Conservation (phyloP, 2,888 invertebrate species). For the Strigamia transsilvanica region DNA sequence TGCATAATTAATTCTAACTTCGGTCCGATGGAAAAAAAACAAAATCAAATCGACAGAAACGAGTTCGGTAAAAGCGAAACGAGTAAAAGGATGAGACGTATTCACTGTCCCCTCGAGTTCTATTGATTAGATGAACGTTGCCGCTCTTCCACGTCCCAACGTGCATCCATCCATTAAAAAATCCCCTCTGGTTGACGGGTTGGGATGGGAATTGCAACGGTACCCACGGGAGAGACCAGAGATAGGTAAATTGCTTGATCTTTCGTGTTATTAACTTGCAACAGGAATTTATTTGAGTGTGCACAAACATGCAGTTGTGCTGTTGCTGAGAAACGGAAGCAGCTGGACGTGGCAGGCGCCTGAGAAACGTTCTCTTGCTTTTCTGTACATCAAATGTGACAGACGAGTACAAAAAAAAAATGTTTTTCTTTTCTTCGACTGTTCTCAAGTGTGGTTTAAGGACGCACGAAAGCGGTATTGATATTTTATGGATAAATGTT, state of each 20-base stretch:
- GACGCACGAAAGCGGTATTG: background rate
- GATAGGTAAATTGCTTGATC: constrained; percentile 12
- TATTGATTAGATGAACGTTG: constrained; percentile 23
- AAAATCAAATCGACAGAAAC: background rate
- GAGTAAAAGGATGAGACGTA: background rate
- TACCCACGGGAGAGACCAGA: background rate
- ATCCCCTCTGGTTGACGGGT: constrained; percentile 13
- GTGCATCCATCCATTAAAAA: constrained; percentile 34
- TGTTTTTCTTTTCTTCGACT: background rate
- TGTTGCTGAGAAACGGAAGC: constrained; percentile 1
- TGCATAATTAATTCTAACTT: constrained; percentile 28
- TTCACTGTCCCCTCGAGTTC: constrained; percentile 20
- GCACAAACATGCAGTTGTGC: background rate
- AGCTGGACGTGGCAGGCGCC: constrained; percentile 32
- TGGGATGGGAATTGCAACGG: background rate
- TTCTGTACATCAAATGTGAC: background rate
- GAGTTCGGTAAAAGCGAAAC: constrained; percentile 17
- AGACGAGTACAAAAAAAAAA: background rate
- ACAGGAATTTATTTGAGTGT: background rate
- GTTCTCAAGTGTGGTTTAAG: background rate
- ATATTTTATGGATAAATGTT: background rate
- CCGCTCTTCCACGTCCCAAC: background rate
- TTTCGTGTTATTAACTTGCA: background rate
- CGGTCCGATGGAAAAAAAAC: background rate
- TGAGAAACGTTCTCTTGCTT: background rate